phyloP scores from a whole-genome alignment of 2,113 vertebrate genomes.

The Porphyrio hochstetteri region DNA sequence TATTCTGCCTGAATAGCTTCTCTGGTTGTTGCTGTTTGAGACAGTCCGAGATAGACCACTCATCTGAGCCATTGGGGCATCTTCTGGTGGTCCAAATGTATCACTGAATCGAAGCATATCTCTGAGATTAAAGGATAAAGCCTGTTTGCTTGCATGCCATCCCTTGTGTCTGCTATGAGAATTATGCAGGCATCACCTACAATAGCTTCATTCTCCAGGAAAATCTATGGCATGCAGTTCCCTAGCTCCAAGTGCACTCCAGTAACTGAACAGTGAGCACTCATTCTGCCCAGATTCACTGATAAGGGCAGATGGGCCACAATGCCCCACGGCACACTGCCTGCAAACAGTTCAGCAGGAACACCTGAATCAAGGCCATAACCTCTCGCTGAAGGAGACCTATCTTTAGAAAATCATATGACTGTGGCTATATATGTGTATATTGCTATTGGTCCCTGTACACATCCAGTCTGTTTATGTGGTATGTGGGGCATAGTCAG shows the following conservation, averaged over 20 bases:
- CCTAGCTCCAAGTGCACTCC: background rate
- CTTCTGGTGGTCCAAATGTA: background rate
- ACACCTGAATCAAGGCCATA: background rate
- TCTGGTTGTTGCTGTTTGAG: background rate
- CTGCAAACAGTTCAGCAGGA: background rate
- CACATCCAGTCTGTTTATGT: background rate
- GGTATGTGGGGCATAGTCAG: background rate
- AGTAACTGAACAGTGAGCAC: background rate
- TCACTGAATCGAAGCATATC: background rate
- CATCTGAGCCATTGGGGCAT: background rate
- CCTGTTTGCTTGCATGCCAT: background rate
- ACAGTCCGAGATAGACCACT: background rate
- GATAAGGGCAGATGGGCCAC: background rate
- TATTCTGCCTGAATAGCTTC: background rate
- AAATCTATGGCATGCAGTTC: background rate
- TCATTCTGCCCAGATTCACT: background rate
- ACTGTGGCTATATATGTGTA: background rate
- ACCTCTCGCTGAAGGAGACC: constrained; percentile 30
- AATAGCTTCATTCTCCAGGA: background rate
- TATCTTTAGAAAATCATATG: background rate
- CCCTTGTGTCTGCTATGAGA: background rate
- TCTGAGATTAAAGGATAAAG: background rate
- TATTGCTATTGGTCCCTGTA: background rate
- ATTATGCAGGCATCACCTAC: background rate
- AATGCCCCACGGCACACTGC: background rate